A percentile compares a stretch with the other conserved stretches of the same genome.
phyloP scores from a whole-genome alignment of 2,113 vertebrate genomes.

The Numida meleagris region DNA sequence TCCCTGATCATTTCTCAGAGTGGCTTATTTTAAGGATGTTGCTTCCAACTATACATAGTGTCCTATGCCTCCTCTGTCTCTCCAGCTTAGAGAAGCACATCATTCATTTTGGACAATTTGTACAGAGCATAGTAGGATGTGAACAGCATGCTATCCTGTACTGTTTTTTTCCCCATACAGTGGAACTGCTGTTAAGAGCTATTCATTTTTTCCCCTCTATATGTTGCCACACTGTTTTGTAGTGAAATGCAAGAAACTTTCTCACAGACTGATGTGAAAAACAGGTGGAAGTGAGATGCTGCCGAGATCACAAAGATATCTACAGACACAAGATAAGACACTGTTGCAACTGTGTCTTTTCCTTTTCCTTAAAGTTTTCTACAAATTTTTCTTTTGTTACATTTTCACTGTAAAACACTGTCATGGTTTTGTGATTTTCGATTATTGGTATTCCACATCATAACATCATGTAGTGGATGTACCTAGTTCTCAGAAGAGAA shows the following conservation, averaged over 20 bases:
- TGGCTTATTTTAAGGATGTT: not conserved
- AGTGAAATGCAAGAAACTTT: not conserved
- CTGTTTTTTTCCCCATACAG: not conserved
- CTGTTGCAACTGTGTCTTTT: not conserved
- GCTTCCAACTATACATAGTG: not conserved
- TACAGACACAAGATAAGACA: not conserved
- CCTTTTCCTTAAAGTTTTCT: not conserved
- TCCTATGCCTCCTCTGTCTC: not conserved
- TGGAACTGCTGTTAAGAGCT: not conserved
- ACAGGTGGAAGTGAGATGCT: not conserved
- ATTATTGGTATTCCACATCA: no score
- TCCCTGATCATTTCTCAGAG: not conserved
- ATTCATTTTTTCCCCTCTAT: not conserved
- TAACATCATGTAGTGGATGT: no score
- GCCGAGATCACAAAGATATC: not conserved
- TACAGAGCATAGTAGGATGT: not conserved
- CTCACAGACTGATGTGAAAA: not conserved
- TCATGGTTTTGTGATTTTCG: no score
- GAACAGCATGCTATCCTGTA: not conserved
- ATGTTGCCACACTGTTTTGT: not conserved
- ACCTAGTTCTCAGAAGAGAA: no score
- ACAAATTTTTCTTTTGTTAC: not conserved
- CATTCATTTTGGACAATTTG: not conserved
- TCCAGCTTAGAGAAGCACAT: not conserved
- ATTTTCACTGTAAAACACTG: not conserved